phyloP scores from a whole-genome alignment of 2,888 invertebrate species.

The Melitaea athalia region DNA sequence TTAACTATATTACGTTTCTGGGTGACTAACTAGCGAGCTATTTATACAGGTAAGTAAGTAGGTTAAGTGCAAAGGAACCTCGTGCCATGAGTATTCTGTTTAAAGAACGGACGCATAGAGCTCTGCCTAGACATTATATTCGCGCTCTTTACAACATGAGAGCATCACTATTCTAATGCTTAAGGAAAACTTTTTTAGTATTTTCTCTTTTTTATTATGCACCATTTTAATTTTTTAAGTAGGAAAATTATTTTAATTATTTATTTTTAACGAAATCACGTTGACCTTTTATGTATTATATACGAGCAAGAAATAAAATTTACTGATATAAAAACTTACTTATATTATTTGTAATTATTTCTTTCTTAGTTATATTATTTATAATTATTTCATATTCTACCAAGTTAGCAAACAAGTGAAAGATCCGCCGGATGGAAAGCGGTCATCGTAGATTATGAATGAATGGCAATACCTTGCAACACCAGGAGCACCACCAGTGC shows the following conservation, averaged over 20 bases:
- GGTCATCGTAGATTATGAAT: too few species aligned
- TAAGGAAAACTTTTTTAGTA: background rate
- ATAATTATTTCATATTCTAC: too few species aligned
- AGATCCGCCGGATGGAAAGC: too few species aligned
- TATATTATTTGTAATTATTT: too few species aligned
- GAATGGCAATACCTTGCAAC: too few species aligned
- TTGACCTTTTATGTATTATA: too few species aligned
- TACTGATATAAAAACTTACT: too few species aligned
- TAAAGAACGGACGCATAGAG: conserved; percentile 4
- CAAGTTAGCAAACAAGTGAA: too few species aligned
- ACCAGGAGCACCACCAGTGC: too few species aligned
- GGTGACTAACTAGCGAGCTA: conserved; percentile 18
- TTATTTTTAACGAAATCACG: background rate
- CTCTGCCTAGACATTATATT: conserved; percentile 18
- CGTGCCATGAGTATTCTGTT: conserved; percentile 15
- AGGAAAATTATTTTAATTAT: background rate
- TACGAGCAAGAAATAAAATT: too few species aligned
- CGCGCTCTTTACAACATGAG: conserved; percentile 8
- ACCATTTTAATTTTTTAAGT: background rate
- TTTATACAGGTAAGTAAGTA: conserved; percentile 14
- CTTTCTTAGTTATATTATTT: too few species aligned
- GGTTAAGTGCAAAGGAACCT: conserved; percentile 24
- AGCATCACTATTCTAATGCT: too few species aligned
- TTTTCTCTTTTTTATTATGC: background rate
- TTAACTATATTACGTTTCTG: background rate